These are phyloP conservation scores for Argya squamiceps DNA, from an alignment of 2,797 vertebrate species.

Conservation along the genomic window DNA sequence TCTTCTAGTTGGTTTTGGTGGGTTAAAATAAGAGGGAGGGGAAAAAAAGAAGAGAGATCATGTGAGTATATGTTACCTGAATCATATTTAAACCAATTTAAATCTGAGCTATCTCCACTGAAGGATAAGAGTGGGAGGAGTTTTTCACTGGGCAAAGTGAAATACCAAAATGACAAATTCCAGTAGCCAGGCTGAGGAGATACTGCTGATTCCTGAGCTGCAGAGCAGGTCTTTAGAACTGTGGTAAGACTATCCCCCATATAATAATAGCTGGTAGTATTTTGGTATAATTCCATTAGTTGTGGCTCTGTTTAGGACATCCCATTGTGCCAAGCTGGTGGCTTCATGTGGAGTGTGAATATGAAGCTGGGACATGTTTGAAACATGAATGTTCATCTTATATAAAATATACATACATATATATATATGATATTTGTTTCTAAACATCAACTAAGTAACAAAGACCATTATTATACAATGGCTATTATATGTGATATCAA, in stretches of 20 bases:
- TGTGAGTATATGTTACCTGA: neutral
- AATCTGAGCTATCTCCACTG: neutral
- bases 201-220: neutral
- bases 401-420: accelerated
- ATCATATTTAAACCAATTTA: neutral
- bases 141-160: neutral
- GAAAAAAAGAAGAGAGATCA: neutral
- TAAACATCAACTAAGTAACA: too few species aligned
- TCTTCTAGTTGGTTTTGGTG: neutral
- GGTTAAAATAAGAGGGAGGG: neutral
- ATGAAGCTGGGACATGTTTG: neutral
- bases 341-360: neutral
- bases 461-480: neutral
- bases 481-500: neutral
- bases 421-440: accelerated
- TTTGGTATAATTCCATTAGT: neutral
- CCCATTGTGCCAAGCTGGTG: neutral
- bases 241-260: neutral
- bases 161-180: neutral
- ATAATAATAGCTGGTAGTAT: neutral
- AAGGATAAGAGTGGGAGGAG: neutral
- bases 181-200: neutral
- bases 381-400: accelerated
- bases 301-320: neutral
- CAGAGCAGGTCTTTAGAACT: neutral